phyloP scores from a whole-genome alignment of 1,140 invertebrate species.

The Pseudomyrmex concolor region DNA sequence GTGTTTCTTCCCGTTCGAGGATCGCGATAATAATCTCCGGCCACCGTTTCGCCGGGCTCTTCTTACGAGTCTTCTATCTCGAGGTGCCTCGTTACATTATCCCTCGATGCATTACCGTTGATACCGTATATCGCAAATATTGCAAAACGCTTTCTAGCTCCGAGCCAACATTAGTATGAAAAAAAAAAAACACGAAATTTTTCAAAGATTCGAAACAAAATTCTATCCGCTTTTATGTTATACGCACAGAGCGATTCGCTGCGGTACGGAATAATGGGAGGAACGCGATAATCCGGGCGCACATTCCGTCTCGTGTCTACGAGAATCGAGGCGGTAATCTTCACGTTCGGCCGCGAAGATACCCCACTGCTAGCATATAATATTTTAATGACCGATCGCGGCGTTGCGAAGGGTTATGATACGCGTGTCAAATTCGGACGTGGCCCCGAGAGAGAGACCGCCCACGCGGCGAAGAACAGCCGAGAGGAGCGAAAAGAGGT shows the following conservation, averaged over 20 bases:
- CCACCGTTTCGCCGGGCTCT: not conserved
- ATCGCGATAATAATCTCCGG: constrained; percentile 42
- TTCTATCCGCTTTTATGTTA: too few relatives aligned
- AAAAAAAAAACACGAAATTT: too few relatives aligned
- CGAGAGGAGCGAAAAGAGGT: constrained; percentile 78
- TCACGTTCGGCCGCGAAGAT: constrained; percentile 6
- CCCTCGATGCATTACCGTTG: not conserved
- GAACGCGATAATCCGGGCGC: not conserved
- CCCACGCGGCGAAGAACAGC: constrained; percentile 77
- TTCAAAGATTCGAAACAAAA: too few relatives aligned
- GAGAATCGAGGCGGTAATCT: constrained; percentile 24
- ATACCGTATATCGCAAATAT: too few relatives aligned
- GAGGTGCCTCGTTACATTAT: not conserved
- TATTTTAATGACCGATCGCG: constrained; percentile 70
- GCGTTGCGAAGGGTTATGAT: constrained; percentile 79
- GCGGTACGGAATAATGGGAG: not conserved
- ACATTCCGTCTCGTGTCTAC: not conserved
- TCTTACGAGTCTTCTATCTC: not conserved
- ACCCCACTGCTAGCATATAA: constrained; percentile 52
- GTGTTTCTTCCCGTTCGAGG: not conserved
- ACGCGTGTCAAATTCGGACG: constrained; percentile 83
- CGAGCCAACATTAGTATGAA: too few relatives aligned
- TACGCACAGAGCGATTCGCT: too few relatives aligned
- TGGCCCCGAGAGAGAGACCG: constrained; percentile 77
- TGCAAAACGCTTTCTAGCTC: too few relatives aligned